Conservation (phyloP, 53 echinoderm and acorn worm genomes). For the Antedon mediterranea region DNA sequence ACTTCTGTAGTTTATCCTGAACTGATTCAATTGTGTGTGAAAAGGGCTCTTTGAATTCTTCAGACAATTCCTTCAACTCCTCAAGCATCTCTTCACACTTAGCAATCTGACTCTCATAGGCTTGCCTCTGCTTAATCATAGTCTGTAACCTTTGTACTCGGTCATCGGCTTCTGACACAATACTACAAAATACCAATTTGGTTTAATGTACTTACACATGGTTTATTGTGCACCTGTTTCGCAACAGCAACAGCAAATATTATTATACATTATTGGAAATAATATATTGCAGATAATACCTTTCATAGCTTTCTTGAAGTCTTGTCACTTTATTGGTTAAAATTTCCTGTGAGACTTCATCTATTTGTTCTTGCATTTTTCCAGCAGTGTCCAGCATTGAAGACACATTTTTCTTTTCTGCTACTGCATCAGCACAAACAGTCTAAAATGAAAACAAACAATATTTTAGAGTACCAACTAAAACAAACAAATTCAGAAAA, state of each 20-base stretch:
- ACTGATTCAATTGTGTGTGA: constrained; percentile 36
- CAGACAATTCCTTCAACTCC: constrained; percentile 27
- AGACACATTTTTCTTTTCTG: constrained; percentile 38
- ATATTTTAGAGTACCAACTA: too few species aligned
- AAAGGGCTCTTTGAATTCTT: constrained; percentile 46
- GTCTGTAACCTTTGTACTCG: not conserved
- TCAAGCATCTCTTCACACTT: constrained; percentile 14
- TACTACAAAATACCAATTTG: not conserved
- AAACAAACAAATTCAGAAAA: too few species aligned
- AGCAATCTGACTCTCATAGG: not conserved
- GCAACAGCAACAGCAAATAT: too few species aligned
- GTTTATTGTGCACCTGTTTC: too few species aligned
- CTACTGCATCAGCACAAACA: constrained; percentile 50
- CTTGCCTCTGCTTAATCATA: not conserved
- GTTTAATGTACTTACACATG: too few species aligned
- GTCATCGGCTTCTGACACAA: not conserved
- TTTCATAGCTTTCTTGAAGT: not conserved
- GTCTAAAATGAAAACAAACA: constrained; percentile 12
- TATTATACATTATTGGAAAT: too few species aligned
- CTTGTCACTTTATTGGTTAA: not conserved
- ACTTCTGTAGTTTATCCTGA: constrained; percentile 36
- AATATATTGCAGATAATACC: too few species aligned
- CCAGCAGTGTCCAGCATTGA: constrained; percentile 5
- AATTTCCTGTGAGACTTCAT: not conserved
- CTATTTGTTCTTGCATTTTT: not conserved